Evolutionary conservation across 2,797 vertebrate species (phyloP).

Genomic region (Sylvilagus floridanus): DNA sequence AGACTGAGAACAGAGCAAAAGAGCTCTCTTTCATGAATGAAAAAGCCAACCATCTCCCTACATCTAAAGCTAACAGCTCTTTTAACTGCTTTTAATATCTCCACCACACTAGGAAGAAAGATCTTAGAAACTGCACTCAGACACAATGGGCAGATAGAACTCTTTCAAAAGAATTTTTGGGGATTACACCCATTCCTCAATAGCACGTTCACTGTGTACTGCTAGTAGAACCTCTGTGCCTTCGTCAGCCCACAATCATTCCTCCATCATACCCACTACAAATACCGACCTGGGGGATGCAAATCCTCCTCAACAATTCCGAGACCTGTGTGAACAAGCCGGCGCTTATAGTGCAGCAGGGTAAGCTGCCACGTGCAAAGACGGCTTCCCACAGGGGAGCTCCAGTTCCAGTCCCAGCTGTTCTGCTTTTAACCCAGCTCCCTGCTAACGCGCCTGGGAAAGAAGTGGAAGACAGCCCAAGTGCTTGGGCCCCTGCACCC

Average conservation of each 20-base stretch:
- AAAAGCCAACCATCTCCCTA: not conserved
- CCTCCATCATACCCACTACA: slow-evolving; percentile 20
- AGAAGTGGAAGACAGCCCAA: too few relatives aligned
- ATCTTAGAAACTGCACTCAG: slow-evolving; percentile 8
- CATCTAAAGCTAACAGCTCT: not conserved
- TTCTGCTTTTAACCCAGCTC: too few relatives aligned
- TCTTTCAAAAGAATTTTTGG: not conserved
- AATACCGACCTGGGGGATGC: not conserved
- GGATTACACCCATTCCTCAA: not conserved
- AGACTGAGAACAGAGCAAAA: not conserved
- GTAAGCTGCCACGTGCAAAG: too few relatives aligned
- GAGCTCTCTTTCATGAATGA: slow-evolving; percentile 5
- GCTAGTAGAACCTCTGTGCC: not conserved
- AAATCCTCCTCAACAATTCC: slow-evolving; percentile 20
- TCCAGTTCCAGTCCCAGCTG: too few relatives aligned
- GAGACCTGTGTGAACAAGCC: slow-evolving; percentile 10
- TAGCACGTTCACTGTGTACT: slow-evolving; percentile 17
- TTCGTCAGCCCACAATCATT: not conserved
- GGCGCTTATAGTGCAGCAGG: too few relatives aligned
- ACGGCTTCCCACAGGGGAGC: too few relatives aligned
- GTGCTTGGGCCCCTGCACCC: too few relatives aligned
- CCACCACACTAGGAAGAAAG: not conserved
- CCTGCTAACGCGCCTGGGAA: too few relatives aligned
- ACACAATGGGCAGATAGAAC: not conserved
- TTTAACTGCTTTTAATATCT: slow-evolving; percentile 17